Percentiles rank a stretch among this genome's conserved stretches.
These are phyloP conservation scores for Datnioides undecimradiatus DNA, from an alignment of 2,113 vertebrate species.

Conservation along the genomic window DNA sequence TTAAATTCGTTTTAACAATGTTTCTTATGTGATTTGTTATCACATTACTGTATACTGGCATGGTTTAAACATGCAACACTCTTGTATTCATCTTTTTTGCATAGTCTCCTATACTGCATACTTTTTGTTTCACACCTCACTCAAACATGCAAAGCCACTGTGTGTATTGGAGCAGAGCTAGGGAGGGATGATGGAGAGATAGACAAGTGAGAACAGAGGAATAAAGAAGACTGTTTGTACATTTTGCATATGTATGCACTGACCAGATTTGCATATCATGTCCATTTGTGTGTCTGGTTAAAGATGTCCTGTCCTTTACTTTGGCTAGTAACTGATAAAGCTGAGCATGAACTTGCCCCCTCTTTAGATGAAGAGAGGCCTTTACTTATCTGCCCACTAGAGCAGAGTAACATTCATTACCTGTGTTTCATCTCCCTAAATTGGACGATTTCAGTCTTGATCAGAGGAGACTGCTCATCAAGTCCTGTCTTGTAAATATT, in stretches of 20 bases:
- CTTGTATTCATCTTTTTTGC: too few relatives aligned
- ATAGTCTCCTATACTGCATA: background rate
- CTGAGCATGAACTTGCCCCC: background rate
- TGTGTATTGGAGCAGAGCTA: background rate
- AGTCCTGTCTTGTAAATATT: background rate
- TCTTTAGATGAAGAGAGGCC: background rate
- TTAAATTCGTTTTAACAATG: background rate
- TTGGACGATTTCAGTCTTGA: background rate
- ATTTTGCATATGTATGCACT: background rate
- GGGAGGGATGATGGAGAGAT: background rate
- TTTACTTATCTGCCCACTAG: background rate
- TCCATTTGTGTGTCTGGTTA: background rate
- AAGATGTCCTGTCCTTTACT: background rate
- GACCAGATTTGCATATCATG: background rate
- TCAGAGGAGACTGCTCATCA: background rate
- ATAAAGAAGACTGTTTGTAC: too few relatives aligned
- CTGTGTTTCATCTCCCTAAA: background rate
- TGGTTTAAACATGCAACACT: background rate
- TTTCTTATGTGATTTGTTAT: background rate
- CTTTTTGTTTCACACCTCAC: background rate
- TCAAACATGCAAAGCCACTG: background rate
- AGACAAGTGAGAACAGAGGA: too few relatives aligned
- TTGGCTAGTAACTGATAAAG: background rate
- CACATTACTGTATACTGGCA: background rate
- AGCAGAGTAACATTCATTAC: conserved; percentile 5